Percentiles rank a stretch among this genome's conserved stretches.
These are phyloP conservation scores for Brachionus manjavacas DNA, from an alignment of 1,140 invertebrate genomes.

Conservation along the genomic window DNA sequence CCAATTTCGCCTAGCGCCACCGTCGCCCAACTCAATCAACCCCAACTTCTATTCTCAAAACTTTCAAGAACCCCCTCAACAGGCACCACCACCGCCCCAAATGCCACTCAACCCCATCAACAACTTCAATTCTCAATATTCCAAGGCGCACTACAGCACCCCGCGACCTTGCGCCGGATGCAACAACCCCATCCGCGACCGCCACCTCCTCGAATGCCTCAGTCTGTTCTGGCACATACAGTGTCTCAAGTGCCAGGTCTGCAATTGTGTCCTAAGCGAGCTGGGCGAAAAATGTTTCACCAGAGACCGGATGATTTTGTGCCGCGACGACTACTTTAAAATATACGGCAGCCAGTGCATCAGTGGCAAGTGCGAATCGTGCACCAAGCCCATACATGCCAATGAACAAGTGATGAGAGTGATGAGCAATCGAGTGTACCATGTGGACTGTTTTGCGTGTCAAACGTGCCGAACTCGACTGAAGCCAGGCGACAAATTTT, in stretches of 20 bases:
- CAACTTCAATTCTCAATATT: conserved; percentile 18
- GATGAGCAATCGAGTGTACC: conserved; percentile 26
- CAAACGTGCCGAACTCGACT: background rate
- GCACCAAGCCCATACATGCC: background rate
- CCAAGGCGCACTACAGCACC: background rate
- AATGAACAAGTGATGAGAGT: conserved; percentile 42
- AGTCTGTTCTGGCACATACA: conserved; percentile 35
- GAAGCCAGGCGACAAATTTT: conserved; percentile 12
- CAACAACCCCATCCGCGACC: background rate
- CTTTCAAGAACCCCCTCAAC: background rate
- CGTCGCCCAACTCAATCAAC: background rate
- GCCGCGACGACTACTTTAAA: conserved; percentile 28
- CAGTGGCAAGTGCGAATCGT: conserved; percentile 14
- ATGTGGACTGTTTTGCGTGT: conserved; percentile 32
- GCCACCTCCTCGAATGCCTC: conserved; percentile 10
- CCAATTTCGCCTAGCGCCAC: background rate
- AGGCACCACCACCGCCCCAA: background rate
- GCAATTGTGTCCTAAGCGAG: background rate
- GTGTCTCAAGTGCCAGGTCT: conserved; percentile 18
- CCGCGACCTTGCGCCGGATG: conserved; percentile 17
- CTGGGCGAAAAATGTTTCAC: conserved; percentile 26
- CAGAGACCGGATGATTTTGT: conserved; percentile 18
- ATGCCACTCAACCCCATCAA: conserved; percentile 7
- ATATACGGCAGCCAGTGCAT: background rate
- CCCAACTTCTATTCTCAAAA: background rate